Percentiles rank a stretch among this genome's conserved stretches.
Conservation (phyloP, 2,113 vertebrate genomes). For the Aptenodytes patagonicus region DNA sequence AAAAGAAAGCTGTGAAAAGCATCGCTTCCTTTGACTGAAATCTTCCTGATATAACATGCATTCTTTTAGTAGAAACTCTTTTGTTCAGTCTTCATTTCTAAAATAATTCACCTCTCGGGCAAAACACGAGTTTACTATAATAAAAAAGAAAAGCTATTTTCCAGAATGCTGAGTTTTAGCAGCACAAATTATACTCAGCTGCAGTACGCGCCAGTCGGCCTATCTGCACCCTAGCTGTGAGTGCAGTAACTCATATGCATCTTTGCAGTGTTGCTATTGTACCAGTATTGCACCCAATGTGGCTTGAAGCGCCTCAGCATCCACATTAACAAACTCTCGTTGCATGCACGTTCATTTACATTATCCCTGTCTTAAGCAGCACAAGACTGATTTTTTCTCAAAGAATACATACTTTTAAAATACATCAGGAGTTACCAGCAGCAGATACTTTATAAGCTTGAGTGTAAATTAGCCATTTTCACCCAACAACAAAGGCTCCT, state of each 20-base stretch:
- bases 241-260: accelerated
- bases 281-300: neutral
- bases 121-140: neutral
- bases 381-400: neutral
- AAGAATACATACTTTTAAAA: neutral
- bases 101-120: neutral
- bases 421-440: neutral
- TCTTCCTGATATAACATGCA: neutral
- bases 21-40: neutral
- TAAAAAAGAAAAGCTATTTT: neutral
- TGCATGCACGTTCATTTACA: neutral
- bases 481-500: neutral
- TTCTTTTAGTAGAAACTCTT: neutral
- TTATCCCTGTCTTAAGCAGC: neutral
- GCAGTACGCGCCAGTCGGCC: neutral
- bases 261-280: neutral
- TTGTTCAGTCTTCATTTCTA: neutral
- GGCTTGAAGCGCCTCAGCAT: neutral
- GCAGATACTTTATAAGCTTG: neutral
- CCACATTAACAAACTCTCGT: neutral
- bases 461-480: neutral
- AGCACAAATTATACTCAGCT: neutral
- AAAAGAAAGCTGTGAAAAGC: neutral
- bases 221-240: neutral
- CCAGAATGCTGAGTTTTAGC: neutral